Evolutionary conservation across 1,140 invertebrate genomes (phyloP).

Genomic region (Ylistrum balloti): DNA sequence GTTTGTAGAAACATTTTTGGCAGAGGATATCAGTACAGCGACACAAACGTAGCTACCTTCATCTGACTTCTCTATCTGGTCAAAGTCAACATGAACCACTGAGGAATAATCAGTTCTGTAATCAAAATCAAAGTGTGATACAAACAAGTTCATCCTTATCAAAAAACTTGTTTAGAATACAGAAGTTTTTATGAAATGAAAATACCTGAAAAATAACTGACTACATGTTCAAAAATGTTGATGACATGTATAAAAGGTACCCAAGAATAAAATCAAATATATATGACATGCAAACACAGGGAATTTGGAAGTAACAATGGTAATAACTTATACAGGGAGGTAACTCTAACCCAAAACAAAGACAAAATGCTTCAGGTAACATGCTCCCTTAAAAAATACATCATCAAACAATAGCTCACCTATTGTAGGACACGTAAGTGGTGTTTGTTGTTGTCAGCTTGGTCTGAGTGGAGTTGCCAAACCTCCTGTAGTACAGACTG

Average conservation of each 20-base stretch:
- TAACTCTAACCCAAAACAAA: no score
- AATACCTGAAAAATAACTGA: no score
- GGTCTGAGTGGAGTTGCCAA: slow-evolving; percentile 9
- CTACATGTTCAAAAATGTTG: no score
- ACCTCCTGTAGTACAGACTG: slow-evolving; percentile 43
- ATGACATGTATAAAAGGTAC: no score
- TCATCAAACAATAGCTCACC: not conserved
- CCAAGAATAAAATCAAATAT: no score
- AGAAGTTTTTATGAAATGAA: no score
- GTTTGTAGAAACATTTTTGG: slow-evolving; percentile 33
- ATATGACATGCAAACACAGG: no score
- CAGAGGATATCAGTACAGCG: not conserved
- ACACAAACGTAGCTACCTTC: slow-evolving; percentile 60
- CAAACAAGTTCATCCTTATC: no score
- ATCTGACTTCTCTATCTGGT: slow-evolving; percentile 52
- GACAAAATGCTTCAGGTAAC: no score
- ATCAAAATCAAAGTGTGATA: slow-evolving; percentile 19
- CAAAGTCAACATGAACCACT: slow-evolving; percentile 53
- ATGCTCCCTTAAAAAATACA: not conserved
- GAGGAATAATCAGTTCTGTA: slow-evolving; percentile 63
- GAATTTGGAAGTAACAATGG: no score
- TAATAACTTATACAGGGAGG: no score
- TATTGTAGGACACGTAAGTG: not conserved
- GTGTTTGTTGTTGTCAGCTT: not conserved
- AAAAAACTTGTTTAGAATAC: no score